Evolutionary conservation across 2,797 vertebrate genomes (phyloP), one percentile per base, ranked within the genome.

Genomic region (Petrocephalus sullivani): DNA sequence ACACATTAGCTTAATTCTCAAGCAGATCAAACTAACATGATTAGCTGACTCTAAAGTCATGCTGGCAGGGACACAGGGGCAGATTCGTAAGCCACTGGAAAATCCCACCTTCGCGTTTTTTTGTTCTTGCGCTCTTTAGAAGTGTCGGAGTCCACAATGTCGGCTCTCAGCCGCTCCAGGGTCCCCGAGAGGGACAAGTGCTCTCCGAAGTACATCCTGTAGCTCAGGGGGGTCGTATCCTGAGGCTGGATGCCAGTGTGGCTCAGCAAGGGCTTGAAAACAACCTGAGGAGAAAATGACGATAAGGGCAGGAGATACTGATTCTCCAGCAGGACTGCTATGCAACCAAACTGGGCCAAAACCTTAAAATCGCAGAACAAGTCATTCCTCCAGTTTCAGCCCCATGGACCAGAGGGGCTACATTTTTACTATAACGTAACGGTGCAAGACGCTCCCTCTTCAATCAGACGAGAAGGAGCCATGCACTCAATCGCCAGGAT

Each of bases 81-180:
- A 21, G 46, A 46, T 9, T 4, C 21, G 3, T 23, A 5, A 19
- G 84, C 53, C 57, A 67, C 61, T 0, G 83, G 16, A 41, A 60
- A 0, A 82, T 46, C 85, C 46, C 90, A 99, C 98, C 97, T 97
- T 93, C 96, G 96, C 86, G 96, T 96, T 93, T 96, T 94, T 92
- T 98, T 98, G 93, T 96, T 97, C 92, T 97, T 99, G 84, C 98
- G 96, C 56, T 98, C 98, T 92, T 99, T 99, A 85, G 97, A 96
- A n/a, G 98, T 98, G 90, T 99, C 98, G 0, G 98, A 99, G 93
- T 99, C 98, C 1, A 99, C 98, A 41, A 99, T 99, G 92, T 99
- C 98, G 23, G 98, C 98, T 91, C 98, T 92, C 46, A 99, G 96
- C 93, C 98, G 98, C 92, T 99, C 97, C 21, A 99, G 92, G 87